A percentile compares a stretch with the other conserved stretches of the same genome.
Conservation (phyloP, 92 coral and sea anemone genomes). For the Siderastrea siderea region DNA sequence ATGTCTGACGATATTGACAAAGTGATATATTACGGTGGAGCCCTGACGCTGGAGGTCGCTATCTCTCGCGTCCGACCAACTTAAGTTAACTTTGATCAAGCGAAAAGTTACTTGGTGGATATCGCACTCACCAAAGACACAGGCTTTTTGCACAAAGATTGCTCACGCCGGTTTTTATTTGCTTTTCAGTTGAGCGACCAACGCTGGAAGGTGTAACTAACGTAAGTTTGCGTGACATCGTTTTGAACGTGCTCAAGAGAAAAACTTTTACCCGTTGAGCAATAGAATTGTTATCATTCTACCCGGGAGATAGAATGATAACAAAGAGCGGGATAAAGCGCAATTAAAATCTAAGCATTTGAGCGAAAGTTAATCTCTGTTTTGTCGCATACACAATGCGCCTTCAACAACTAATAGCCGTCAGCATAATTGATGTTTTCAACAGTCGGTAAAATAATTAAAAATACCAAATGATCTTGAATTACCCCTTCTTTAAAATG, state of each 20-base stretch:
- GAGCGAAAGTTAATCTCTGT: constrained; percentile 11
- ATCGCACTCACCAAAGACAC: no score
- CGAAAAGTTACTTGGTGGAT: no score
- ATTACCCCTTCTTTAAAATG: not conserved
- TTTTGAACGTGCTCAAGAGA: not conserved
- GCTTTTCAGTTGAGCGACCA: no score
- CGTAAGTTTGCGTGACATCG: constrained; percentile 11
- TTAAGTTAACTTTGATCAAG: no score
- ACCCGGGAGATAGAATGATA: not conserved
- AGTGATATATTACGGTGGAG: no score
- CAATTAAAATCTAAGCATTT: constrained; percentile 9
- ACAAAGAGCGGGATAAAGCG: not conserved
- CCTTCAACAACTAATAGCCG: not conserved
- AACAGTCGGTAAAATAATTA: not conserved
- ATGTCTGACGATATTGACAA: no score
- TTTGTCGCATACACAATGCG: constrained; percentile 7
- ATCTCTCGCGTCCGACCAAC: no score
- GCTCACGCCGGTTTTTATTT: no score
- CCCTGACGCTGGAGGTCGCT: no score
- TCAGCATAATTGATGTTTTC: not conserved
- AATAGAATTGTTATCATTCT: no score
- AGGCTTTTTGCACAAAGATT: no score
- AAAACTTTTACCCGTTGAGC: not conserved
- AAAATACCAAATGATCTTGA: not conserved
- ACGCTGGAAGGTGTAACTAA: not conserved